Conservation (phyloP, 37 sponge, comb jelly and placozoan species). For the Cladorhizidae sp. region DNA sequence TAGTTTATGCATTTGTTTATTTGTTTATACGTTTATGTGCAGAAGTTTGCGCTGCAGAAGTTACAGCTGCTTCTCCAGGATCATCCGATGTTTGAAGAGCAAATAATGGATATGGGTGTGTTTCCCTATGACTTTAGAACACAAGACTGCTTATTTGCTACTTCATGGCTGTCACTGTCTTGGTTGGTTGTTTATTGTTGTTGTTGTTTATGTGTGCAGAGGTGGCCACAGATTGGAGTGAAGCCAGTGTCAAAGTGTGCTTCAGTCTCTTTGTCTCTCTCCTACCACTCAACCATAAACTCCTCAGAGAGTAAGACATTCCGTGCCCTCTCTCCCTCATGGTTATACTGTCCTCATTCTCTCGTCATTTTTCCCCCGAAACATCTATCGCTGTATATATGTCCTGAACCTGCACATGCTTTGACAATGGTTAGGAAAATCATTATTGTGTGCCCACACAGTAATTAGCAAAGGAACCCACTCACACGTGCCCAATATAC, state of each 20-base stretch:
- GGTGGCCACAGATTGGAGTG: constrained; percentile 82
- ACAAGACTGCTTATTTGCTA: background rate
- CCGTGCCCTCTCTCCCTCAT: background rate
- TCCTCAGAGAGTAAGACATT: constrained; percentile 82
- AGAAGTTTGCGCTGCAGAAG: constrained; percentile 70
- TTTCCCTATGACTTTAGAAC: background rate
- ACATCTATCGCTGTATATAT: too few relatives aligned
- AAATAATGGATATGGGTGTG: constrained; percentile 8
- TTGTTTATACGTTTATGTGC: background rate
- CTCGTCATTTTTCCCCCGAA: too few relatives aligned
- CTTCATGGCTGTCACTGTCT: background rate
- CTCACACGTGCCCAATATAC: too few relatives aligned
- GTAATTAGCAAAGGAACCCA: too few relatives aligned
- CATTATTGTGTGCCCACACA: too few relatives aligned
- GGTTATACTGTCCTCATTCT: too few relatives aligned
- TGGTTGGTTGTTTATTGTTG: background rate
- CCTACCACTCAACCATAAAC: constrained; percentile 89
- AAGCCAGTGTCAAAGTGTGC: constrained; percentile 80
- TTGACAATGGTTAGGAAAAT: too few relatives aligned
- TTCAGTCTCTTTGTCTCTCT: constrained; percentile 84
- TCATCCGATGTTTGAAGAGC: constrained; percentile 56
- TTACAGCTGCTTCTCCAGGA: constrained; percentile 74
- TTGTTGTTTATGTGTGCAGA: constrained; percentile 29
- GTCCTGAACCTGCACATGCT: too few relatives aligned
- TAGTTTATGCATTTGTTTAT: background rate